A percentile compares a stretch with the other conserved stretches of the same genome.
phyloP scores from a whole-genome alignment of 2,113 vertebrate genomes.

The Sciurus niger region DNA sequence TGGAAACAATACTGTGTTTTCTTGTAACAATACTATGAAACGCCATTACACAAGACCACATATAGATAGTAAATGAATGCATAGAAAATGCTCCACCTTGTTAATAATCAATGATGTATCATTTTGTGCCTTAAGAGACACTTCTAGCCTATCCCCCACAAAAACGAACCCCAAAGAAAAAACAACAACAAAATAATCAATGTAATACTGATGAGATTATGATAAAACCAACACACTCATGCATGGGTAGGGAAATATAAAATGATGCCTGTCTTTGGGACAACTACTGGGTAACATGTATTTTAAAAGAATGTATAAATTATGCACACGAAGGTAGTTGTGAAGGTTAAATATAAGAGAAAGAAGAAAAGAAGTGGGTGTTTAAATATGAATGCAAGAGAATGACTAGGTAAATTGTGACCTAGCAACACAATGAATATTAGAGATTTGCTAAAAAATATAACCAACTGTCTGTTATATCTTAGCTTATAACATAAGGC shows the following conservation, averaged over 20 bases:
- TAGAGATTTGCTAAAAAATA: not conserved
- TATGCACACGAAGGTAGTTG: not conserved
- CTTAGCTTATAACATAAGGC: not conserved
- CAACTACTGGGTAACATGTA: not conserved
- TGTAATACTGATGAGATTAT: not conserved
- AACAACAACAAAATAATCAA: not conserved
- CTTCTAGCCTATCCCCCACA: not conserved
- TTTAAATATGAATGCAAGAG: not conserved
- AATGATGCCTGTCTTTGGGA: not conserved
- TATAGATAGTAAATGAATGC: slow-evolving; percentile 11
- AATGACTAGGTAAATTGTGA: not conserved
- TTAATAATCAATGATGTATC: not conserved
- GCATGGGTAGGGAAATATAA: not conserved
- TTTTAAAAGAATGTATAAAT: slow-evolving; percentile 13
- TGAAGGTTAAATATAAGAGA: not conserved
- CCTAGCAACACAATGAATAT: not conserved
- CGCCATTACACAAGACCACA: not conserved
- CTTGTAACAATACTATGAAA: not conserved
- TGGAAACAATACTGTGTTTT: slow-evolving; percentile 12
- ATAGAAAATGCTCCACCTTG: not conserved
- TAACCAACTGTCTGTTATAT: not conserved
- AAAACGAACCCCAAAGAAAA: not conserved
- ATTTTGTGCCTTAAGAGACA: not conserved
- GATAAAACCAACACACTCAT: not conserved
- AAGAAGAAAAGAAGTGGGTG: not conserved